Conservation (phyloP, 2,113 vertebrate genomes). For the Ifrita kowaldi region DNA sequence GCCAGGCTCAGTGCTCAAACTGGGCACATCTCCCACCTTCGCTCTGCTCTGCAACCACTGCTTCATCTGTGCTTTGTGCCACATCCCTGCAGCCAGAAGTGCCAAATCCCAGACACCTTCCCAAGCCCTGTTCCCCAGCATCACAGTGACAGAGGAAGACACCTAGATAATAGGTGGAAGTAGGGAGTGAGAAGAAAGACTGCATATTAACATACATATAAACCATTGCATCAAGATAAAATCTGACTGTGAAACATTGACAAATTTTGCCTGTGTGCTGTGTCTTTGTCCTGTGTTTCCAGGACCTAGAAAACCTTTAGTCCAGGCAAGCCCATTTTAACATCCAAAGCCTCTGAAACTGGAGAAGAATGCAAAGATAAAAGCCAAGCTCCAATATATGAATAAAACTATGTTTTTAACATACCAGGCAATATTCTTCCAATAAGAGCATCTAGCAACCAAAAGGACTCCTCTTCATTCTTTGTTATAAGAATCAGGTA, state of each 20-base stretch:
- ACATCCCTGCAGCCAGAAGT: neutral
- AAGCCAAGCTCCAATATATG: neutral
- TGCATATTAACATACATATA: neutral
- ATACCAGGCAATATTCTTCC: conserved; percentile 90
- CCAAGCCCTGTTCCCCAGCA: neutral
- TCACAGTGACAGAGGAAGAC: neutral
- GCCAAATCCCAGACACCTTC: neutral
- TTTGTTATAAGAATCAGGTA: conserved; percentile 92
- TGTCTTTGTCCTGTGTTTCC: neutral
- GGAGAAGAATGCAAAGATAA: neutral
- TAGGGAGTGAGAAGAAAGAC: neutral
- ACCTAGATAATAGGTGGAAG: neutral
- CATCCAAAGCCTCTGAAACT: neutral
- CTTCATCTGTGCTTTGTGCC: neutral
- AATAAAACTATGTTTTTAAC: neutral
- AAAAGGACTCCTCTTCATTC: conserved; percentile 92
- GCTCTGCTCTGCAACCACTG: neutral
- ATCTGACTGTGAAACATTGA: neutral
- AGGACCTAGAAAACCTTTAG: neutral
- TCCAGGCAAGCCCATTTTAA: neutral
- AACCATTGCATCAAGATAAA: neutral
- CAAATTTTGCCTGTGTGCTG: neutral
- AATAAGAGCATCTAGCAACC: conserved; percentile 91
- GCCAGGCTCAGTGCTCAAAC: neutral
- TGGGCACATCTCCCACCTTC: neutral